Evolutionary conservation across 2,113 vertebrate genomes (phyloP), one percentile per base, ranked within the genome.

Genomic region (Platichthys stellatus): DNA sequence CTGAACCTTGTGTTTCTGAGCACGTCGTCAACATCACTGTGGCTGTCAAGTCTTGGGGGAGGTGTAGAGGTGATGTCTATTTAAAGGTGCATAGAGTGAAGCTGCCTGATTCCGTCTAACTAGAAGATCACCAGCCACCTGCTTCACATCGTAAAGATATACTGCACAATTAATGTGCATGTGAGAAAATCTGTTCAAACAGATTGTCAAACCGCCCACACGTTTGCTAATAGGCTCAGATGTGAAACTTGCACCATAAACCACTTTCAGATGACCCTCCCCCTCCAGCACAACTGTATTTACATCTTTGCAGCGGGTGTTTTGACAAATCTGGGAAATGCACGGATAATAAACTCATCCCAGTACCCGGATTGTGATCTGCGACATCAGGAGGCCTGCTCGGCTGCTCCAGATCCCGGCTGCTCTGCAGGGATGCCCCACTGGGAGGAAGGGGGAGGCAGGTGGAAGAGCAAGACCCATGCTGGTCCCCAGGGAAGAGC

Each of bases 401-500:
- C 58, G 67, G 72, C 38, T 62, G 86, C 58, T 83, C 86, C 72
- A 89, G 72, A 74, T 84, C 61, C 60, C 4, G 66, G 54, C 47
- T 85, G 86, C 62, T 82, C 61, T 74, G 85, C 69, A 71, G 63
- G 82, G 74, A 76, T 6, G 74, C 68, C 72, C 86, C 91, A 24
- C 5, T 80, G 92, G 70, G 88, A 80, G 89, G 77, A 54, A 76
- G 91, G 45, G 76, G 94, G 92, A 28, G 91, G 83, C 76, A 83
- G 24, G 90, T 78, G 65, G 90, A 83, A 0, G 92, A 83, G 79
- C 91, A 84, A 40, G 94, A 86, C 76, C 93, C 81, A 76, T 89
- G 84, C 47, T 76, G 72, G 60, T 84, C 88, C 76, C 89, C 84
- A 8, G 95, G 87, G 84, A 92, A 94, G 74, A 94, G 91, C 87